Percentiles rank a stretch among this genome's conserved stretches.
phyloP scores from a whole-genome alignment of 2,797 vertebrate species.

The Crocodylus rhombifer region DNA sequence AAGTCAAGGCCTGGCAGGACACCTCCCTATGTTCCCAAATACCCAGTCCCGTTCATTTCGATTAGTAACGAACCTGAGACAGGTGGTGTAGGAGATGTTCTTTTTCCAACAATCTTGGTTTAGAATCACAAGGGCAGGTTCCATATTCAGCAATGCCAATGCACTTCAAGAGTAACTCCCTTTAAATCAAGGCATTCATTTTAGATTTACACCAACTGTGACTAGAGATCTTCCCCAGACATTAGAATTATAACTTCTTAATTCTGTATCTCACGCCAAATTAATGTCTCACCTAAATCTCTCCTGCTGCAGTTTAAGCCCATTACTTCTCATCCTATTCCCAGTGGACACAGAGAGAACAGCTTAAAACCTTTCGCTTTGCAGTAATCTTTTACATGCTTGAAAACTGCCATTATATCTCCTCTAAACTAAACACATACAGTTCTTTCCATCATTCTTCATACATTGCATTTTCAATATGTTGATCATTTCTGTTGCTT shows the following conservation, averaged over 20 bases:
- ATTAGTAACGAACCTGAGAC: not conserved
- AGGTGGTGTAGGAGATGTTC: not conserved
- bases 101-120: not conserved
- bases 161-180: not conserved
- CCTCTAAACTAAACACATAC: no score
- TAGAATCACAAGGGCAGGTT: not conserved
- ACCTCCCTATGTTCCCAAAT: not conserved
- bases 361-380: no score
- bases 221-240: slow-evolving; percentile 21
- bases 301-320: not conserved
- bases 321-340: no score
- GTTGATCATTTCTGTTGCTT: no score
- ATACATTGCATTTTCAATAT: no score
- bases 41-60: not conserved
- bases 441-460: no score
- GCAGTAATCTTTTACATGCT: no score
- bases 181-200: not conserved
- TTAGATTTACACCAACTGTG: not conserved
- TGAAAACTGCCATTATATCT: no score
- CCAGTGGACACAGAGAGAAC: no score
- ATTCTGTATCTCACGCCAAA: not conserved
- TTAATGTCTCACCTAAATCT: not conserved
- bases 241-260: not conserved
- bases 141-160: slow-evolving; percentile 5
- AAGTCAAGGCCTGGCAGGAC: not conserved